These are phyloP conservation scores for Zapornia atra DNA, from an alignment of 2,113 vertebrate species.

Conservation along the genomic window DNA sequence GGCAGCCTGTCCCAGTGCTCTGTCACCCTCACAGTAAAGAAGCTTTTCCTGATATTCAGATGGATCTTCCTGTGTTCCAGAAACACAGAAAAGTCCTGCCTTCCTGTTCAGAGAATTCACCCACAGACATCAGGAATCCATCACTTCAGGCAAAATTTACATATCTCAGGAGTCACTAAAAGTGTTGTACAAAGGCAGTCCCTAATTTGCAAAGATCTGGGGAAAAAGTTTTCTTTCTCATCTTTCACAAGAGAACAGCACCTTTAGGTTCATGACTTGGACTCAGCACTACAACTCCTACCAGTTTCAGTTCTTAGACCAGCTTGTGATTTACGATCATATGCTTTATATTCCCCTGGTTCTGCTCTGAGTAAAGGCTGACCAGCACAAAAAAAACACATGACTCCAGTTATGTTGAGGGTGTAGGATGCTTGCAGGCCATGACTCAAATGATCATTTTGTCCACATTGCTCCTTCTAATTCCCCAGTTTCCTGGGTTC, in stretches of 20 bases:
- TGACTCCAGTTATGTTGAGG: background rate
- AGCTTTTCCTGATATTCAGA: too few relatives aligned
- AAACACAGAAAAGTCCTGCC: background rate
- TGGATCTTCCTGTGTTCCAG: too few relatives aligned
- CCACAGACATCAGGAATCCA: background rate
- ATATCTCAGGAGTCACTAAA: background rate
- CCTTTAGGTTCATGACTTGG: background rate
- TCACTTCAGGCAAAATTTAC: background rate
- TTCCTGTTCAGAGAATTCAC: background rate
- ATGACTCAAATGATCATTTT: fast-evolving
- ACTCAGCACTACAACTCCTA: background rate
- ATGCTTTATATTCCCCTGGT: background rate
- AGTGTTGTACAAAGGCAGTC: background rate
- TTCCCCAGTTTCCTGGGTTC: background rate
- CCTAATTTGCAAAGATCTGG: background rate
- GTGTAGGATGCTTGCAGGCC: background rate
- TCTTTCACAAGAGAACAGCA: background rate
- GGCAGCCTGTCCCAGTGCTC: too few relatives aligned
- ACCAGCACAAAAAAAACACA: background rate
- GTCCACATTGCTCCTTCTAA: background rate
- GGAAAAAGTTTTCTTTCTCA: background rate
- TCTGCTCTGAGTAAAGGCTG: background rate
- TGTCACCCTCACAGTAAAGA: too few relatives aligned
- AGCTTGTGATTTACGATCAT: background rate
- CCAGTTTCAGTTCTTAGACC: background rate